Evolutionary conservation across 1,140 invertebrate genomes (phyloP), one percentile per base, ranked within the genome.

Genomic region (Trachymyrmex cornetzi): DNA sequence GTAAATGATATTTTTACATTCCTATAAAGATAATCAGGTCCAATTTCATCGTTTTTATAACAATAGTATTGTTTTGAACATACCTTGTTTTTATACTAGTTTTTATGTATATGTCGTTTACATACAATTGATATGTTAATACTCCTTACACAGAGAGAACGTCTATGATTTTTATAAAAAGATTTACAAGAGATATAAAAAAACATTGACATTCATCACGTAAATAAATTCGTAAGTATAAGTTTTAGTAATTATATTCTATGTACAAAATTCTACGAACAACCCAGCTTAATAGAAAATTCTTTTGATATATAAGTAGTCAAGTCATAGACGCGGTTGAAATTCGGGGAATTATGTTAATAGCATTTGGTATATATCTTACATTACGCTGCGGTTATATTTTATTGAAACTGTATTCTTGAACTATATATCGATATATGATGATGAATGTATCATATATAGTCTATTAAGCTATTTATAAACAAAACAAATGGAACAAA

Each of bases 1-100:
- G 63, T 89, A 92, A 85, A 63, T 86, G 30, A 89, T 64, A 72
- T 81, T 87, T 92, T 74, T 94, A 94, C 94, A 94, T 94, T 94
- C 94, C 94, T 93, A 74, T 84, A 85, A 89, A 85, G 88, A 90
- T 87, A 84, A 91, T 88, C 80, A 66, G 88, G 81, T 88, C 74
- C 75, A 85, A 48, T 72, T 92, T 90, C 53, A 50, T 82, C 75
- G 71, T 86, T 86, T 86, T 86, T 87, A 77, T 81, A 80, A 69
- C 55, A 86, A 48, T 53, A 85, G 81, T 67, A 77, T n/a, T 85
- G 59, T 63, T 55, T 88, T 27, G 3, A 53, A 80, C 22, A 34
- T 77, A 69, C 19, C 44, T 89, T 89, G 75, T 82, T 91, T 88
- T 88, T 91, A 90, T 87, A 88, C 75, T 85, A 24, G 69, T 89